Conservation (phyloP, 2,797 vertebrate genomes). For the Lerista edwardsae region DNA sequence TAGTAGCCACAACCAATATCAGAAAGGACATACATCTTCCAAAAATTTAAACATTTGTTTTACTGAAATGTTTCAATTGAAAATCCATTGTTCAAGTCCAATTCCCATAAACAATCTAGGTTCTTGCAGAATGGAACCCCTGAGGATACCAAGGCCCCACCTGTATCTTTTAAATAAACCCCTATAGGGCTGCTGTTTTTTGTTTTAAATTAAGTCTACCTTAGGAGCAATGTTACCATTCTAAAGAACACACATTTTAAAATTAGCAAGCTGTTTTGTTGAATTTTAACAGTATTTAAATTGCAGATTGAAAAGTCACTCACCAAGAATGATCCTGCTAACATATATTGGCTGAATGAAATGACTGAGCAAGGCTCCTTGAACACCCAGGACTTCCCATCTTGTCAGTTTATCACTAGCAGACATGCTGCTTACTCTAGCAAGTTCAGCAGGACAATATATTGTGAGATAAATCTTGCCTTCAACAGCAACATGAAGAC, state of each 20-base stretch:
- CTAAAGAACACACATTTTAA: background rate
- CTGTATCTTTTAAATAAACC: too few relatives aligned
- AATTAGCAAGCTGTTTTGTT: background rate
- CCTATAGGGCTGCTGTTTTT: accelerated
- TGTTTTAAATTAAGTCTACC: background rate
- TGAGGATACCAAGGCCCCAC: too few relatives aligned
- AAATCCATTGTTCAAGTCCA: background rate
- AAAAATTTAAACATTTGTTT: background rate
- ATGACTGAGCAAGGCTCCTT: slow-evolving; percentile 93
- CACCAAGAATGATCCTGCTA: slow-evolving; percentile 88
- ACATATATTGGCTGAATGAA: slow-evolving; percentile 93
- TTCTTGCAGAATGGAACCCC: background rate
- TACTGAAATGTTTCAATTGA: background rate
- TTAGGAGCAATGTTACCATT: background rate
- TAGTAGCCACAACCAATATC: background rate
- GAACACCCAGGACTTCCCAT: slow-evolving; percentile 94
- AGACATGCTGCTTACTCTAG: slow-evolving; percentile 88
- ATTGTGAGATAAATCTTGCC: slow-evolving; percentile 89
- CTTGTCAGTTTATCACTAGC: slow-evolving; percentile 91
- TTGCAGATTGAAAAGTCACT: slow-evolving; percentile 56
- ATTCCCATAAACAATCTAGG: background rate
- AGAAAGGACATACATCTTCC: background rate
- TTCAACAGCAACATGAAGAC: slow-evolving; percentile 88
- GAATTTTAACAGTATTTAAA: background rate
- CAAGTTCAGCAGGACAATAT: slow-evolving; percentile 77